A percentile compares a stretch with the other conserved stretches of the same genome.
phyloP scores from a whole-genome alignment of 2,113 vertebrate species.

The Amia ocellicauda region DNA sequence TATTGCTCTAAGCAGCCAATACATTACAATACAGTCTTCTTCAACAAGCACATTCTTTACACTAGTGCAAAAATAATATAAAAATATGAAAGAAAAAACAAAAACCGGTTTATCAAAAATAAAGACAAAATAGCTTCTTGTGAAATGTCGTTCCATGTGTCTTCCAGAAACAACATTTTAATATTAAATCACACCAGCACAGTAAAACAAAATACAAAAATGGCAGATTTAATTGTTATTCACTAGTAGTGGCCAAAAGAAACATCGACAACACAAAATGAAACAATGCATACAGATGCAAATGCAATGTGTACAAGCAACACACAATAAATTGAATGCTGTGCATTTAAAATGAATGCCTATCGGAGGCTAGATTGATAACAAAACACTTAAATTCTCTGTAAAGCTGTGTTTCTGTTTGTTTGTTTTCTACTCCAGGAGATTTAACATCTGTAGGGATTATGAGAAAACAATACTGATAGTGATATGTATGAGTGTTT shows the following conservation, averaged over 20 bases:
- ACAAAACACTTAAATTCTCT: too few relatives aligned
- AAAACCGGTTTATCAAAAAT: neutral
- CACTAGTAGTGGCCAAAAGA: neutral
- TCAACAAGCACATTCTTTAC: constrained; percentile 7
- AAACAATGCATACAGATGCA: neutral
- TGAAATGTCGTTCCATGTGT: neutral
- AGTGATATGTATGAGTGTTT: too few relatives aligned
- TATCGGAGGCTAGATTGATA: too few relatives aligned
- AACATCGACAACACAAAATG: neutral
- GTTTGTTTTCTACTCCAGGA: too few relatives aligned
- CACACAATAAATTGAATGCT: too few relatives aligned
- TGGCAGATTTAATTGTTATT: too few relatives aligned
- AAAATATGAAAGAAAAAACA: neutral
- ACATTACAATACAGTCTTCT: constrained; percentile 5
- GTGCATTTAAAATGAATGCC: too few relatives aligned
- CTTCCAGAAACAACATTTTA: neutral
- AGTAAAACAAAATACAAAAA: too few relatives aligned
- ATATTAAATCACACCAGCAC: neutral
- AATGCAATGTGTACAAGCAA: neutral
- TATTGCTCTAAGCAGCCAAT: neutral
- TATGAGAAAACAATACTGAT: too few relatives aligned
- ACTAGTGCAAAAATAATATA: neutral
- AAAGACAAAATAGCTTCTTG: neutral
- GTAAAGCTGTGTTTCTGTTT: too few relatives aligned
- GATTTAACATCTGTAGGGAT: too few relatives aligned